phyloP scores from a whole-genome alignment of 2,888 invertebrate species.

The Melikaiella ostensackeni region DNA sequence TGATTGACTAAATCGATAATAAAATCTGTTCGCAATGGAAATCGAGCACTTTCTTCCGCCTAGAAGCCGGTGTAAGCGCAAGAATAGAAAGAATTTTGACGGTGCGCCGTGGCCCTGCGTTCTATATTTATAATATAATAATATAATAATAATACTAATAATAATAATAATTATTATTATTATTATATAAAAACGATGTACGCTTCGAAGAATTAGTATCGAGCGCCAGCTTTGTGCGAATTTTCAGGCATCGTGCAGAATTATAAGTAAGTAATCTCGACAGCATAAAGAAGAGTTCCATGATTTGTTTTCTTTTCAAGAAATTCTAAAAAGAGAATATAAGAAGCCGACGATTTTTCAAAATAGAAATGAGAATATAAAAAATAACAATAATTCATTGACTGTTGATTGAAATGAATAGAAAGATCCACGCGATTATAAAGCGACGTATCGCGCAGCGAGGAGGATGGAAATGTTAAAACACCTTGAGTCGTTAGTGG shows the following conservation, averaged over 20 bases:
- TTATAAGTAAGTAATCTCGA: constrained; percentile 3
- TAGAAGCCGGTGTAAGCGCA: constrained; percentile 13
- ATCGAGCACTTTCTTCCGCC: constrained; percentile 28
- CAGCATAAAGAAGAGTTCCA: not conserved
- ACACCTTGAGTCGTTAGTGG: constrained; percentile 21
- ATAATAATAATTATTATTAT: not conserved
- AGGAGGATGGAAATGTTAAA: constrained; percentile 23
- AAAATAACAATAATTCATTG: not conserved
- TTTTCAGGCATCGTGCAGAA: constrained; percentile 57
- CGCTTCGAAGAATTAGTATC: constrained; percentile 53
- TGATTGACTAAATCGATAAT: not conserved
- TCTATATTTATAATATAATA: not conserved
- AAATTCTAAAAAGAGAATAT: not conserved
- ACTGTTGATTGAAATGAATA: not conserved
- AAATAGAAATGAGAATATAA: not conserved
- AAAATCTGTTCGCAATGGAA: constrained; percentile 23
- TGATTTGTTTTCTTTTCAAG: not conserved
- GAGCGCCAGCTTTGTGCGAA: constrained; percentile 56
- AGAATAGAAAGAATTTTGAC: constrained; percentile 3
- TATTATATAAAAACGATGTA: constrained; percentile 4
- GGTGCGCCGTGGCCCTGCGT: constrained; percentile 7
- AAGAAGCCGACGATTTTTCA: not conserved
- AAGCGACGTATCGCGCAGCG: not conserved
- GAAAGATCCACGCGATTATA: not conserved
- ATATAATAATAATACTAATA: not conserved